Base-by-base conservation (phyloP, 2,113 vertebrate species). In the Girardinichthys multiradiatus region DNA sequence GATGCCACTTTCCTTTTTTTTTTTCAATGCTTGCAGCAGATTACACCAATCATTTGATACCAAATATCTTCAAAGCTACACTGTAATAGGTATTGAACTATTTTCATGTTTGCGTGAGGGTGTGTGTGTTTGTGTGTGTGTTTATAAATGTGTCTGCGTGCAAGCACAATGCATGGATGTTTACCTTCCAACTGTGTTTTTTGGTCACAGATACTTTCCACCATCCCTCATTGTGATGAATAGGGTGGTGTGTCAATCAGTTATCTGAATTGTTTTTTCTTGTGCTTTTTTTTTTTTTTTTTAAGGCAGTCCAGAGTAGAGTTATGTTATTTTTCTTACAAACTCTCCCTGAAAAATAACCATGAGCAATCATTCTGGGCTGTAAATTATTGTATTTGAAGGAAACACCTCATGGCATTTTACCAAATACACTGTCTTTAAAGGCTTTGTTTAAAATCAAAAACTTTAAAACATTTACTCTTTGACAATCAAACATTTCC, bases 211-310 rank as follows among this genome's bases (percentile, higher is more conserved):
- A 79, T 82, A 79, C 85, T 77, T 85, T 84, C 61, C 67, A 74
- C 82, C 84, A 91, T 89, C 76, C 76, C 83, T 92, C 91, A 90
- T 86, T 72, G 84, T 92, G 90, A 92, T 91, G 87, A 91, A 92
- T 89, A 76, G 82, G 74, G 71, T 42, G 13, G 77, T 29, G 66
- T 89, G 89, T 91, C 91, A 88, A 89, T 92, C 90, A 90, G 74
- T 91, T 90, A 90, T 84, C 86, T 81, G 80, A 88, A 90, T 87
- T 85, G 86, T 84, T 89, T 82, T 90, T 86, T 65, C 77, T 83
- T 85, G 24, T 64, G 70, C 39, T 74, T 39, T 70, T 70, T 37
- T 57, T 21, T 71, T 73, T 72, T 86, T 83, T 83, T 85, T 85
- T 78, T 72, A 80, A 84, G 77, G 84, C 85, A 83, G 83, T 92